These are phyloP conservation scores for Campoplex capitator DNA, from an alignment of 2,888 invertebrate genomes.

Conservation along the genomic window DNA sequence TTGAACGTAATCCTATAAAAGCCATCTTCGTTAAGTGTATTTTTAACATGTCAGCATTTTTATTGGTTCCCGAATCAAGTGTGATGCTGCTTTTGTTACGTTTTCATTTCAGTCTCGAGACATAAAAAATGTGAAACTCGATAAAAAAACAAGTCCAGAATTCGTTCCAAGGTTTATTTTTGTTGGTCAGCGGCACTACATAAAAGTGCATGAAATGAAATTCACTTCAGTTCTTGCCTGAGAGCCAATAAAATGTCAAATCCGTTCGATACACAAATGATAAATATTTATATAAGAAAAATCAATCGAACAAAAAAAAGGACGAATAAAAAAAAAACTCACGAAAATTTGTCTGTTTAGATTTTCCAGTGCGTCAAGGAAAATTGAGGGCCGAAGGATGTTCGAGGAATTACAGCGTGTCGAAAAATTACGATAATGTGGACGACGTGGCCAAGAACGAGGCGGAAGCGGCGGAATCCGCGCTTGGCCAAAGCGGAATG, in stretches of 20 bases:
- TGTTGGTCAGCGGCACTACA: background rate
- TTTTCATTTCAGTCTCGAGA: background rate
- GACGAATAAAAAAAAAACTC: background rate
- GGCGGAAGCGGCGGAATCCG: constrained; percentile 81
- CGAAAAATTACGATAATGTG: constrained; percentile 82
- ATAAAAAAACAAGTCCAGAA: background rate
- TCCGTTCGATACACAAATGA: no score
- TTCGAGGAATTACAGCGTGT: constrained; percentile 77
- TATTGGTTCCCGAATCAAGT: background rate
- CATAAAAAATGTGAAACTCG: background rate
- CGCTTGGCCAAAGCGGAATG: constrained; percentile 64
- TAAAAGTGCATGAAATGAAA: background rate
- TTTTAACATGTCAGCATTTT: background rate
- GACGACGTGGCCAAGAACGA: constrained; percentile 82
- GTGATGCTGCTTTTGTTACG: background rate
- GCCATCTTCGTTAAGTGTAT: background rate
- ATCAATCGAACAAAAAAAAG: background rate
- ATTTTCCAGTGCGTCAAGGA: constrained; percentile 32
- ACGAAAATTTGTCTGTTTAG: constrained; percentile 41
- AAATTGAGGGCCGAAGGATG: constrained; percentile 74
- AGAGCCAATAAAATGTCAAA: background rate
- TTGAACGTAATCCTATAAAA: background rate
- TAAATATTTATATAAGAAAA: background rate
- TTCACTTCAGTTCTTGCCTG: no score
- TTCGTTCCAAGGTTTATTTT: background rate